Conservation (phyloP, 2,797 vertebrate genomes). For the Enteromius thamalakanensis region DNA sequence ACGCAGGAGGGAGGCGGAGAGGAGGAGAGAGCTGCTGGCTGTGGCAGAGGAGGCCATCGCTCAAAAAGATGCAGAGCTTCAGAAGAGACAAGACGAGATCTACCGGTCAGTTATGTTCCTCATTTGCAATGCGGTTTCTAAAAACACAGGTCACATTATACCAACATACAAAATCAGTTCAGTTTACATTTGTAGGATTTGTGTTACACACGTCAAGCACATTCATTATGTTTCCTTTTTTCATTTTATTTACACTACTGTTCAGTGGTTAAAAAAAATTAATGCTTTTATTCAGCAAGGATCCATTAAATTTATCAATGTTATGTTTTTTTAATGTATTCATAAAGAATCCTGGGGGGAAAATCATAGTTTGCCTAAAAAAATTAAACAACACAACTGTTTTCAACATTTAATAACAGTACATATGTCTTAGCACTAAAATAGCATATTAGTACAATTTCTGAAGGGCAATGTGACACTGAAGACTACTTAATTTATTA, state of each 20-base stretch:
- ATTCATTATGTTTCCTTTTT: background rate
- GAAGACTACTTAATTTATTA: background rate
- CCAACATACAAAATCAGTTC: background rate
- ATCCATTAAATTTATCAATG: background rate
- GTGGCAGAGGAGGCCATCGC: constrained; percentile 74
- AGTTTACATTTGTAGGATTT: no score
- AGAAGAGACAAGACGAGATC: constrained; percentile 72
- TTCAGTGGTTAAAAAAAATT: background rate
- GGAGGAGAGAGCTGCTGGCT: constrained; percentile 77
- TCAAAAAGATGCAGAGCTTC: constrained; percentile 81
- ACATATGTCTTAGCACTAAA: background rate
- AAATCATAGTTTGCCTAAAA: background rate
- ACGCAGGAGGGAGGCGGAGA: constrained; percentile 69
- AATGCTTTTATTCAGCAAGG: background rate
- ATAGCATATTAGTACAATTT: background rate
- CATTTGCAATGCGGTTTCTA: background rate
- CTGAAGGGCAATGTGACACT: background rate
- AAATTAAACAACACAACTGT: background rate
- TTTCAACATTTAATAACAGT: background rate
- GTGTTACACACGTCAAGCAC: background rate
- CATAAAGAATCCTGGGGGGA: background rate
- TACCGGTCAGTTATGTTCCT: constrained; percentile 76
- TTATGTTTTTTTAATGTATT: background rate
- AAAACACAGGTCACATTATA: background rate
- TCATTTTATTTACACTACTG: background rate